Evolutionary conservation across 2,888 invertebrate genomes (phyloP).

Genomic region (Morinoia aosen): DNA sequence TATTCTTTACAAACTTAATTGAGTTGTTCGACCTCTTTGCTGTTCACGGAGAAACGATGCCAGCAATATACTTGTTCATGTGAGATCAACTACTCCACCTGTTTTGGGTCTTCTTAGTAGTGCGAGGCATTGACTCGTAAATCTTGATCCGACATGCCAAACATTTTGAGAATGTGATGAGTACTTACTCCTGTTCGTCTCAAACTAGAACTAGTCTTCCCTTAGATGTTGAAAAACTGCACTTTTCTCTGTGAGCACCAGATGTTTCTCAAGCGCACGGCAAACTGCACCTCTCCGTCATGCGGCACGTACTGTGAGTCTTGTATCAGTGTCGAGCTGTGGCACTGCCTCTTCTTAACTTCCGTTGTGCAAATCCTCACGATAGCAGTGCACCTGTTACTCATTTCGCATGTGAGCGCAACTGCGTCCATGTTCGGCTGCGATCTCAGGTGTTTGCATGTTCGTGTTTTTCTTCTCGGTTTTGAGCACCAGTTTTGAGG

Average conservation of each 20-base stretch:
- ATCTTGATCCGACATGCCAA: not conserved
- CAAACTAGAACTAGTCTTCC: slow-evolving; percentile 12
- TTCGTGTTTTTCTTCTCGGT: not conserved
- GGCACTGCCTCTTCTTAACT: not conserved
- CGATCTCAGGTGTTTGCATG: not conserved
- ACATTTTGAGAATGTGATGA: not conserved
- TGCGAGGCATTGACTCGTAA: not conserved
- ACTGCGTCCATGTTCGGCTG: not conserved
- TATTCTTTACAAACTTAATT: not conserved
- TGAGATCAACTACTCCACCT: no score
- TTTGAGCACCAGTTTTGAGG: not conserved
- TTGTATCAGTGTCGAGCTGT: not conserved
- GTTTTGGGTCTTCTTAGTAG: not conserved
- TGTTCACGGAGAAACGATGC: not conserved
- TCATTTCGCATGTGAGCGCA: not conserved
- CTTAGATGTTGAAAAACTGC: not conserved
- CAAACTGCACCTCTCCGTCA: not conserved
- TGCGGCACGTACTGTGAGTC: not conserved
- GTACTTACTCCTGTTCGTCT: not conserved
- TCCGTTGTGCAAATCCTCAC: not conserved
- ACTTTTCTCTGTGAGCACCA: not conserved
- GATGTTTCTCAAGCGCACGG: not conserved
- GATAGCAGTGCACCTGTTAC: not conserved
- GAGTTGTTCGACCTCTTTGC: not conserved
- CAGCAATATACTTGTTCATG: not conserved